Evolutionary conservation across 1,140 invertebrate species (phyloP), one percentile per base, ranked within the genome.

Genomic region (Sitophilus oryzae): DNA sequence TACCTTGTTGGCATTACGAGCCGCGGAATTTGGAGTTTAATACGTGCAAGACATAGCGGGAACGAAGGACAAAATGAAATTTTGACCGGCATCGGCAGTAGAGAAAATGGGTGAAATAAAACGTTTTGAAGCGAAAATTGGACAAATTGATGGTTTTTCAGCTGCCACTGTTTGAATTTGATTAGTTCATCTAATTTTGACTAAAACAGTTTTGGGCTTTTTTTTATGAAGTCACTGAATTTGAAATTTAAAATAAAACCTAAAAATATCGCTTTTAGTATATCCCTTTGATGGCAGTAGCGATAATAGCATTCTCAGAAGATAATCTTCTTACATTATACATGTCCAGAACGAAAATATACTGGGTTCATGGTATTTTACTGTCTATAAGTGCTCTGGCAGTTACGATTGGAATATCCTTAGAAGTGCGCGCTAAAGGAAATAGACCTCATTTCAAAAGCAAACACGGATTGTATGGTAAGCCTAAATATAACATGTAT

Each of bases 251-350:
- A n/a, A n/a, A n/a, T n/a, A n/a, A n/a, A 30, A 30, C 11, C 5
- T 30, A 30, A 30, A 30, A 30, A 5, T 6, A 6, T 30, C 11
- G 11, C 11, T 44, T 44, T 35, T 37, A 52, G 51, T 52, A 52
- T 25, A 30, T 45, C 4, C 42, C 51, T 22, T 20, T 52, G 8
- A 52, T 52, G 51, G 51, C 51, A 5, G 20, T 15, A 2, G 51
- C 41, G 0, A 43, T 52, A 34, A 43, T 52, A 10, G 3, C 18
- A 5, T 52, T 52, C 18, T 52, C 50, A 0, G 19, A 45, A 38
- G 51, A 53, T 22, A 53, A 53, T 45, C 37, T 53, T 16, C 16
- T 38, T 1, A 53, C 41, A 14, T 18, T 53, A 14, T 53, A 45
- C 18, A 38, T 53, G 14, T 4, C 9, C 16, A 44, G 41, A 16